Base-by-base conservation (phyloP, 53 echinoderm and acorn worm genomes). In the Henricia sp. region DNA sequence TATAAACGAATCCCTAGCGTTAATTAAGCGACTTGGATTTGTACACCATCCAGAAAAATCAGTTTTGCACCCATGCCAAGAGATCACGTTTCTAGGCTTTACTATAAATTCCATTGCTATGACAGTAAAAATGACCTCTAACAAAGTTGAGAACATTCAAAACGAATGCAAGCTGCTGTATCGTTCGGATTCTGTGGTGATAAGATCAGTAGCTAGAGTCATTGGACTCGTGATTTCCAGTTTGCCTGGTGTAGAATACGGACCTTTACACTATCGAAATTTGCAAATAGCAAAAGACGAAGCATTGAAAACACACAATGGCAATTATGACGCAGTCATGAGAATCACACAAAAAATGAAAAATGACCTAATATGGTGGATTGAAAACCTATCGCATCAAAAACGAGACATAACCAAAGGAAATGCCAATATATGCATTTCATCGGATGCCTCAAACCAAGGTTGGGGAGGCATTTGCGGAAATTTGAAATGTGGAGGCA, bases 361-460 rank as follows among this genome's bases (percentile, higher is more conserved):
- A 42, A 6, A 71, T 11, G 85, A 84, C 21, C 29, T 84, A 11
- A 72, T 23, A 14, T 84, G 60, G 85, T 84, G 85, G 85, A 71
- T 84, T 60, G 71, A 72, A 40, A 56, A 84, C 21, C 42, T 84
- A 29, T 60, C 42, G 11, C 21, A 32, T 35, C 58, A 84, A 72
- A 84, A 72, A 57, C 39, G 71, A 21, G 2, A 42, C 26, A 68
- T 68, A 13, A 29, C 38, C 12, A 71, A 32, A 32, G 30, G 46
- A 19, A 84, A 84, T 41, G 39, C 85, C 2, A 48, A 84, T 0
- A 69, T 84, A 8, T 35, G 59, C 25, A 34, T 84, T 17, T 70
- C 85, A 39, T 84, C 71, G 52, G 85, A 84, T 72, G 71, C 85
- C 42, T 84, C 85, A n/a, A 46, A 32, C 11, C 32, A 17, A 52